Conservation (phyloP, 2,113 vertebrate species). For the Chauna torquata region DNA sequence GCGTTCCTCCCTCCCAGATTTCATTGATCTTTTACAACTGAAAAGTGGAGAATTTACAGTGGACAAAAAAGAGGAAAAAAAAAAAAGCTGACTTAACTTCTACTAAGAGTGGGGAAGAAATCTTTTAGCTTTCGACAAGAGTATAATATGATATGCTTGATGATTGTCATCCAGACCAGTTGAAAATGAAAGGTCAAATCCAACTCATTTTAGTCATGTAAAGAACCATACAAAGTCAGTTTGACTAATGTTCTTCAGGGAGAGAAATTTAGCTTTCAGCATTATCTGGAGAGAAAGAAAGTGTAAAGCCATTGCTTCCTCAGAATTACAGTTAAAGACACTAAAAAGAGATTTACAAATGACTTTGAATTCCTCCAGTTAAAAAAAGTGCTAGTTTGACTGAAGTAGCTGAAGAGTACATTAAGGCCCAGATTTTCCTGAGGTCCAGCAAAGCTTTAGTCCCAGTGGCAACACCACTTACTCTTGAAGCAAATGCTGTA, state of each 20-base stretch:
- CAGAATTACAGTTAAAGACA: slow-evolving; percentile 17
- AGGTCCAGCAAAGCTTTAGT: not conserved
- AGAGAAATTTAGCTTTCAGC: slow-evolving; percentile 43
- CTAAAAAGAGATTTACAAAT: slow-evolving; percentile 43
- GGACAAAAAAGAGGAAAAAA: not conserved
- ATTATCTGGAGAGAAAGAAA: slow-evolving; percentile 35
- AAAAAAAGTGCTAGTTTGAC: not conserved
- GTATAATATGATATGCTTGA: slow-evolving; percentile 55
- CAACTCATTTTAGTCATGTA: slow-evolving; percentile 42
- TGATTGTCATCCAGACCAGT: slow-evolving; percentile 48
- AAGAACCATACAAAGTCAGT: slow-evolving; percentile 28
- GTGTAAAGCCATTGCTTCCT: slow-evolving; percentile 49
- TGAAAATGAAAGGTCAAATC: slow-evolving; percentile 64
- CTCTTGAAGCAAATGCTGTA: not conserved
- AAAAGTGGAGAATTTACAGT: slow-evolving; percentile 19
- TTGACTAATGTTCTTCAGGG: slow-evolving; percentile 54
- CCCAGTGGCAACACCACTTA: not conserved
- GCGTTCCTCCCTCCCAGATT: not conserved
- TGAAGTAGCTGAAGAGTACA: slow-evolving; percentile 24
- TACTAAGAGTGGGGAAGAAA: not conserved
- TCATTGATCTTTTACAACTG: not conserved
- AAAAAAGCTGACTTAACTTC: not conserved
- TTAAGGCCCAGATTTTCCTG: slow-evolving; percentile 36
- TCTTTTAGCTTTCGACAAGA: slow-evolving; percentile 50
- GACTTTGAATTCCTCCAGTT: slow-evolving; percentile 44